Conservation (phyloP, 2,888 invertebrate genomes). For the Torymus auratus region DNA sequence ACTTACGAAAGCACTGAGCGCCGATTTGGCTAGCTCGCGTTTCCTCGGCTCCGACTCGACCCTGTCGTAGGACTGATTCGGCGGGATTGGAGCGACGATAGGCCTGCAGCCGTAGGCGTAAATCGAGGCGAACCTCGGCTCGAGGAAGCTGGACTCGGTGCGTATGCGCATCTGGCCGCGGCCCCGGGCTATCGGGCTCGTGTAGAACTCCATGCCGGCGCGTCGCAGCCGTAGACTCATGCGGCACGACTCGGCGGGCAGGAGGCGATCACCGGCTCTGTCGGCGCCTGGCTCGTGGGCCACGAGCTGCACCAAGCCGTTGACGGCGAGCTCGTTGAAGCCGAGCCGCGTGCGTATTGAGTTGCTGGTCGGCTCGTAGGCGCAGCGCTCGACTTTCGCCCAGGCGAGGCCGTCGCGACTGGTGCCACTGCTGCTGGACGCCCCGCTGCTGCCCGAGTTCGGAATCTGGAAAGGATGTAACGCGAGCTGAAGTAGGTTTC, state of each 20-base stretch:
- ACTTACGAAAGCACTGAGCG: slow-evolving; percentile 18
- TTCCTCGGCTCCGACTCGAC: slow-evolving; percentile 44
- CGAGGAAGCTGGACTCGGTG: slow-evolving; percentile 89
- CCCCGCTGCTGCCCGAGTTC: not conserved
- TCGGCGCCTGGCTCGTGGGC: slow-evolving; percentile 62
- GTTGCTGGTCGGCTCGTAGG: slow-evolving; percentile 85
- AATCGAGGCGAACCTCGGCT: slow-evolving; percentile 90
- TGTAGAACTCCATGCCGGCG: slow-evolving; percentile 86
- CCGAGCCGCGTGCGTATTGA: slow-evolving; percentile 87
- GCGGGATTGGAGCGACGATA: not conserved
- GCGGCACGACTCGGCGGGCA: slow-evolving; percentile 81
- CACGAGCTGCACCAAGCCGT: slow-evolving; percentile 84
- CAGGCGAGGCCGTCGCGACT: slow-evolving; percentile 62
- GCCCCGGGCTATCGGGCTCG: slow-evolving; percentile 83
- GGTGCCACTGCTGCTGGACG: not conserved
- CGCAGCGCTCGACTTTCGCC: slow-evolving; percentile 84
- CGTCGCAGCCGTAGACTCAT: slow-evolving; percentile 87
- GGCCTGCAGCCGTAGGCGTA: slow-evolving; percentile 89
- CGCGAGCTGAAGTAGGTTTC: no score
- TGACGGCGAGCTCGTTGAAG: slow-evolving; percentile 88
- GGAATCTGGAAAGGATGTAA: slow-evolving; percentile 33
- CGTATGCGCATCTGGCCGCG: slow-evolving; percentile 85
- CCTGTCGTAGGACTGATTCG: not conserved
- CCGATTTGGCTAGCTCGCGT: slow-evolving; percentile 4
- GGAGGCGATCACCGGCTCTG: slow-evolving; percentile 44